Conservation (phyloP, 2,113 vertebrate genomes). For the Macquaria australasica region DNA sequence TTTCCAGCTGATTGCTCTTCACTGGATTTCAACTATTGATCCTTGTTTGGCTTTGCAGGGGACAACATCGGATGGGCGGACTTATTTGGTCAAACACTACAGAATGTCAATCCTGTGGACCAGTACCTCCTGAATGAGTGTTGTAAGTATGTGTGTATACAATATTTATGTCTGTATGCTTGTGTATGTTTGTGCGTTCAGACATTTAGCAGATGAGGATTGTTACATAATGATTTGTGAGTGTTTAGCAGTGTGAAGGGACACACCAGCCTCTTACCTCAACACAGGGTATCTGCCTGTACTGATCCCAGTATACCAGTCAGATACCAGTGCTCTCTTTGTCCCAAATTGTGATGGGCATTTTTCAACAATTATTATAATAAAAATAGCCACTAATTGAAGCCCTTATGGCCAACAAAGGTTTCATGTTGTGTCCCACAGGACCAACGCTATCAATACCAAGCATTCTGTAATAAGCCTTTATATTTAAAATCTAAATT, state of each 20-base stretch:
- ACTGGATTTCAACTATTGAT: not conserved
- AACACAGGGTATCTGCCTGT: too few relatives aligned
- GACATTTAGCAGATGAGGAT: not conserved
- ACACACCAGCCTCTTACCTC: not conserved
- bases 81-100: slow-evolving; percentile 81
- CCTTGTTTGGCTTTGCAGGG: slow-evolving; percentile 69
- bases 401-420: not conserved
- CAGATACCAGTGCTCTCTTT: too few relatives aligned
- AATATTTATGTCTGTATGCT: not conserved
- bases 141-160: slow-evolving; percentile 77
- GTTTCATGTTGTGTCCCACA: not conserved
- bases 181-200: not conserved
- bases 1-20: not conserved
- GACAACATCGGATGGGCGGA: slow-evolving; percentile 85
- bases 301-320: too few relatives aligned
- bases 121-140: slow-evolving; percentile 81
- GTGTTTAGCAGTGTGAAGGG: not conserved
- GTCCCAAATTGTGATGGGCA: not conserved
- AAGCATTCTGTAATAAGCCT: not conserved
- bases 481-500: not conserved
- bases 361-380: not conserved
- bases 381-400: not conserved
- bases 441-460: not conserved
- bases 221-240: not conserved
- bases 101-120: slow-evolving; percentile 72